Evolutionary conservation across 1,140 invertebrate species (phyloP).

Genomic region (Orius laevigatus): DNA sequence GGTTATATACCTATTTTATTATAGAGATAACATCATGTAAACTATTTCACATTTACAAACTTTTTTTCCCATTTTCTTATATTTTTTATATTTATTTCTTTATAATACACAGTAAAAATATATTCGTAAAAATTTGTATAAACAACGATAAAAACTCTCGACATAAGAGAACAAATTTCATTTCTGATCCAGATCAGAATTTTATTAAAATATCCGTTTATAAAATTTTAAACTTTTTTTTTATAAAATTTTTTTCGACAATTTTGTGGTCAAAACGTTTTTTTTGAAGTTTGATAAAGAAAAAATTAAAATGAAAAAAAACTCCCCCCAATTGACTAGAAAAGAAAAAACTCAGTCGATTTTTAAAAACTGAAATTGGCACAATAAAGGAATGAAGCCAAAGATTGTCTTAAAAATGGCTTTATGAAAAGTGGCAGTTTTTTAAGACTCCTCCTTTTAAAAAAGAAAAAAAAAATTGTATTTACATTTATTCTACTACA

Average conservation of each 20-base stretch:
- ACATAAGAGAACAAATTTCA: conserved; percentile 1
- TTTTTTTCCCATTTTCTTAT: not conserved
- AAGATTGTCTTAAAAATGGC: too few species aligned
- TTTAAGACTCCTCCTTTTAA: too few species aligned
- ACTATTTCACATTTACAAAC: conserved; percentile 9
- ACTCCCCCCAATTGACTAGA: not conserved
- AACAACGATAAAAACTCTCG: conserved; percentile 3
- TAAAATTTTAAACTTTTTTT: too few species aligned
- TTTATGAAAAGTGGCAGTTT: too few species aligned
- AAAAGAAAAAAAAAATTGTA: too few species aligned
- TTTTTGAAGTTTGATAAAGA: not conserved
- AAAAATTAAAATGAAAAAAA: conserved; percentile 2
- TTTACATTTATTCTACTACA: too few species aligned
- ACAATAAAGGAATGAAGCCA: too few species aligned
- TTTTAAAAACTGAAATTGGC: not conserved
- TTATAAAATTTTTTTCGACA: not conserved
- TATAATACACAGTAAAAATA: conserved; percentile 10
- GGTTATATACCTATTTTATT: conserved; percentile 1
- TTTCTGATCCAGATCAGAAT: conserved; percentile 8
- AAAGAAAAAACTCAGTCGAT: not conserved
- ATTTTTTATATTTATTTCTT: too few species aligned
- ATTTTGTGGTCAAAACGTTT: conserved; percentile 1
- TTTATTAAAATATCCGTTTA: not conserved
- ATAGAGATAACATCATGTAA: conserved; percentile 8
- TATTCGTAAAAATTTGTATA: conserved; percentile 9